Evolutionary conservation across 2,797 vertebrate species (phyloP).

Genomic region (Anisognathus igniventris): DNA sequence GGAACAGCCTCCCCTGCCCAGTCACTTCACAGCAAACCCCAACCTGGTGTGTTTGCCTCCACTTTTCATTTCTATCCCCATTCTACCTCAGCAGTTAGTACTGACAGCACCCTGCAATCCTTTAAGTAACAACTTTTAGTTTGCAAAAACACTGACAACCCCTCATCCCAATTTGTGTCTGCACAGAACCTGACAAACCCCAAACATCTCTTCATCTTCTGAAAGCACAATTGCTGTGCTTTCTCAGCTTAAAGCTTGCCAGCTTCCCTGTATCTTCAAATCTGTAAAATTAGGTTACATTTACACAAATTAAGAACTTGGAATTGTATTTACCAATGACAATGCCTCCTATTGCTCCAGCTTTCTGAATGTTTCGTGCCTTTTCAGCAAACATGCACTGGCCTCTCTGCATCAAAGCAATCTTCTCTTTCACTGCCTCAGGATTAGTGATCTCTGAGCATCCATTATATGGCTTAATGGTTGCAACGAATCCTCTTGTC

Average conservation of each 20-base stretch:
- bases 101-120: neutral
- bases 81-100: neutral
- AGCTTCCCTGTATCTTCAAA: neutral
- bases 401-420: conserved; percentile 93
- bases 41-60: neutral
- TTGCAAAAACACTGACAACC: neutral
- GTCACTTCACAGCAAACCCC: neutral
- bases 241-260: neutral
- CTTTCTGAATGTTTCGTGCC: conserved; percentile 93
- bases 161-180: neutral
- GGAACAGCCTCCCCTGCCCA: neutral
- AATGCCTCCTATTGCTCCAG: conserved; percentile 94
- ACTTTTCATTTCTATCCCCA: neutral
- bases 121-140: neutral
- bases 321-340: conserved; percentile 86
- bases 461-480: conserved; percentile 93
- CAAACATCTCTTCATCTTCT: neutral
- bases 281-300: neutral
- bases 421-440: conserved; percentile 88
- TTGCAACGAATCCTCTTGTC: conserved; percentile 91
- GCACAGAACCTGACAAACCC: neutral
- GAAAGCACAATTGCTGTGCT: neutral
- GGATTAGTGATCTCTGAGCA: conserved; percentile 89
- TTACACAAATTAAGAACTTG: neutral
- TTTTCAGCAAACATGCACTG: conserved; percentile 99